A percentile compares a stretch with the other conserved stretches of the same genome.
Evolutionary conservation across 2,797 vertebrate species (phyloP).

Genomic region (Notolepis coatsorum): DNA sequence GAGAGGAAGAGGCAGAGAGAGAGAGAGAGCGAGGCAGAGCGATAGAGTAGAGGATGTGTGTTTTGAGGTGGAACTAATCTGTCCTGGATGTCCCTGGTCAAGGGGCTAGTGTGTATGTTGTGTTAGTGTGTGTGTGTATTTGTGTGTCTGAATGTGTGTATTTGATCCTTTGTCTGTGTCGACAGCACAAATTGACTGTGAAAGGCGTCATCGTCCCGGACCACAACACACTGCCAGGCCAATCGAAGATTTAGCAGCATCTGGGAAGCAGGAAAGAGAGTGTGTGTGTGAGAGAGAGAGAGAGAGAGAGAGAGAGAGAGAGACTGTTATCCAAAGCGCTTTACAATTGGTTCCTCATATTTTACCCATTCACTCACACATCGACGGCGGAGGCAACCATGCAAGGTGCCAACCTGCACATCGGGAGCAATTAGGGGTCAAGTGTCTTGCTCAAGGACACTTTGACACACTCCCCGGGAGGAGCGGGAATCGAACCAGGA

Average conservation of each 20-base stretch:
- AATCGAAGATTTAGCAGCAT: constrained; percentile 46
- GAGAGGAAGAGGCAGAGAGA: background rate
- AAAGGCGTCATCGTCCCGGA: constrained; percentile 53
- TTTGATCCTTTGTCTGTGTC: background rate
- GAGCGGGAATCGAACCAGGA: too few species aligned
- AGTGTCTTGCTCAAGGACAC: too few species aligned
- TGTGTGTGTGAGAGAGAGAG: constrained; percentile 12
- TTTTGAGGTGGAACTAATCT: constrained; percentile 13
- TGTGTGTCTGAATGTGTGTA: background rate
- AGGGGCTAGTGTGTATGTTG: constrained; percentile 2
- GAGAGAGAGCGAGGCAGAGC: background rate
- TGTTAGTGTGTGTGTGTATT: background rate
- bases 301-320: constrained; percentile 13
- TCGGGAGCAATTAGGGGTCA: too few species aligned
- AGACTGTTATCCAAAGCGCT: constrained; percentile 11
- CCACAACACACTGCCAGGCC: constrained; percentile 43
- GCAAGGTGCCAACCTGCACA: too few species aligned
- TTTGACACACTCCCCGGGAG: too few species aligned
- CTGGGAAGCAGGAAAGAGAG: constrained; percentile 5
- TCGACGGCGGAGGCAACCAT: too few species aligned
- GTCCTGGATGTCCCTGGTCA: background rate
- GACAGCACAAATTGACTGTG: constrained; percentile 53
- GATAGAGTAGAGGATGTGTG: too few species aligned
- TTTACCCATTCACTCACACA: too few species aligned
- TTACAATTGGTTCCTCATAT: too few species aligned